Base-by-base conservation (phyloP, 2,113 vertebrate species). In the Hirundichthys speculiger region DNA sequence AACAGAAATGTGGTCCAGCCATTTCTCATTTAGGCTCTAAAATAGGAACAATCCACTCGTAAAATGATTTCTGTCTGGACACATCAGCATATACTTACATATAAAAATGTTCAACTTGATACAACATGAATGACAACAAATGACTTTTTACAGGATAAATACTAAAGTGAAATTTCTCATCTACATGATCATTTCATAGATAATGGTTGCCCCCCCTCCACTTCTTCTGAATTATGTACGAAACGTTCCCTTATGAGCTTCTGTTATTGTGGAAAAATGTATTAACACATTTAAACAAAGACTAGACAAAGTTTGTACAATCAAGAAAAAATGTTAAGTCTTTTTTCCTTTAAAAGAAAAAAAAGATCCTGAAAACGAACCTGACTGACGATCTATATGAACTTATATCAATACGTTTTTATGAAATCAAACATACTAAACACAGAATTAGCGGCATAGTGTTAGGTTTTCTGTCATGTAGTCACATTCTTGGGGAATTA, bases 141-240 rank as follows among this genome's bases (percentile, higher is more conserved):
- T n/a, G n/a, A n/a, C n/a, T 40, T 5, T 34, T 12, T 75, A 67
- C 57, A 59, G 69, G 73, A 73, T 56, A 73, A 79, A 78, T 59
- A 76, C 20, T 52, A 56, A 2, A 64, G 50, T 53, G 63, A 89
- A 87, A 83, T 78, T 50, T 80, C 80, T 88, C 80, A 86, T 91
- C 84, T 75, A 92, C 89, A 93, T 77, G 85, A 91, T 83, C 78
- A 80, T 84, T 77, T 90, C 91, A 88, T 73, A 86, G 94, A 95
- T 97, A 96, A 98, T 96, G 95, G 96, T 95, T 98, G 95, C 95
- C 92, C 91, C 91, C 95, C 91, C 88, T 89, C 91, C 93, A 91
- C 86, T 56, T 80, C 53, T 58, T 27, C 34, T 15, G 0, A 39
- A 49, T 14, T 15, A 49, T 46, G 34, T 34, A 38, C 21, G 49